These are phyloP conservation scores for Rhinichthys klamathensis DNA, from an alignment of 2,113 vertebrate genomes.

Conservation along the genomic window DNA sequence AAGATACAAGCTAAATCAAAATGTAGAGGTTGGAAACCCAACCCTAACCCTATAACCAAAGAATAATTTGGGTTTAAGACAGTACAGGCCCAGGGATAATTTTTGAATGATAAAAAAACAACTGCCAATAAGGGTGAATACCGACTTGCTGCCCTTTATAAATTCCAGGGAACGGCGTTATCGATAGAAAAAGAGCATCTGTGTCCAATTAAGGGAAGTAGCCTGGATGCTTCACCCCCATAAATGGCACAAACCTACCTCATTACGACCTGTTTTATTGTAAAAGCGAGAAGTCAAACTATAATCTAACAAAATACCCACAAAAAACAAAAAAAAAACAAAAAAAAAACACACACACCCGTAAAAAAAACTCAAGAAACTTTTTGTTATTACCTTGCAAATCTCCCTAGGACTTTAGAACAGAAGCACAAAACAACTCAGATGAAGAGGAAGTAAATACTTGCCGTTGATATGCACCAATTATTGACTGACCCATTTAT, in stretches of 20 bases:
- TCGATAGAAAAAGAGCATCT: conserved; percentile 68
- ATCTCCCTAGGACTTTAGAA: conserved; percentile 15
- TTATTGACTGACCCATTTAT: background rate
- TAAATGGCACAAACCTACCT: conserved; percentile 67
- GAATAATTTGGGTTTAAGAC: background rate
- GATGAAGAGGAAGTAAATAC: background rate
- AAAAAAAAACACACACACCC: background rate
- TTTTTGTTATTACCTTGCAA: background rate
- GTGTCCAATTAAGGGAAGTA: conserved; percentile 72
- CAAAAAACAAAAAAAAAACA: conserved; percentile 4
- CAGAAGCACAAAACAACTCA: background rate
- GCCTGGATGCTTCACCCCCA: conserved; percentile 57
- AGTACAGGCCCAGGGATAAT: background rate
- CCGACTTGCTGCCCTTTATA: conserved; percentile 59
- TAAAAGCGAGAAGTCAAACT: conserved; percentile 63
- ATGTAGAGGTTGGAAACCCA: background rate
- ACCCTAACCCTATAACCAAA: background rate
- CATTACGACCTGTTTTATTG: conserved; percentile 71
- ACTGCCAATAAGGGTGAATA: conserved; percentile 43
- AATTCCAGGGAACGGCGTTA: conserved; percentile 52
- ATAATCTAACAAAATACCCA: conserved; percentile 49
- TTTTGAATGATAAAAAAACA: conserved; percentile 52
- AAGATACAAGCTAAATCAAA: background rate
- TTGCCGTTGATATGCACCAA: background rate
- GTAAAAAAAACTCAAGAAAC: background rate